Evolutionary conservation across 2,888 invertebrate genomes (phyloP), one percentile per base, ranked within the genome.

Genomic region (Anodontia alba): DNA sequence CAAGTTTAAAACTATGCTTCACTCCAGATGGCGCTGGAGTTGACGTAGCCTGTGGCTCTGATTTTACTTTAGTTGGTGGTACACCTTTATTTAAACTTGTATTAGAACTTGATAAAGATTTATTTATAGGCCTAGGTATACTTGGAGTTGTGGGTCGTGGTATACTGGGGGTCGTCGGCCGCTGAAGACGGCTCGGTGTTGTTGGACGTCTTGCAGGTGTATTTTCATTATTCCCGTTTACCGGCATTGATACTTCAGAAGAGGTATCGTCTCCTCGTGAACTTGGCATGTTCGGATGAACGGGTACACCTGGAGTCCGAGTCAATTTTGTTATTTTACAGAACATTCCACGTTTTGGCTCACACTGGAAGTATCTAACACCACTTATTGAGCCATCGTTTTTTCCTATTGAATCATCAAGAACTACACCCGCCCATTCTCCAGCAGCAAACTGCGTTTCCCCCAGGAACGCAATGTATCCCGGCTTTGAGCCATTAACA

Each of bases 311-410:
- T 12, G 92, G 93, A 69, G 90, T 91, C 73, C 93, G 90, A 29
- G 93, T 91, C 31, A 99, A 96, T 82, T 98, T 96, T 51, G 97
- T 97, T 78, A 98, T 96, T 0, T 94, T 90, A 70, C 94, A 92
- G 85, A 95, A 95, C 42, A 94, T 93, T 5, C 95, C 95, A 43
- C 92, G 90, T 80, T 93, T 94, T 17, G 93, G 81, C 83, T 94
- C 94, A 88, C 94, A 94, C 87, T 94, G 90, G 89, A 95, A 95
- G 87, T 95, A 95, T 73, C 92, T 83, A 7, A 93, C 90, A 23
- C 94, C 94, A 72, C 92, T 91, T 1, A 95, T 94, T 33, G 93
- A 91, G 42, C 95, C 95, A 74, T 95, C 94, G 84, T 95, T 95
- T 86, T 95, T 95, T 7, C 95, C 95, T 15, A 92, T 92, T 3